Base-by-base conservation (phyloP, 2,888 invertebrate genomes). In the Stenchaetothrips biformis region DNA sequence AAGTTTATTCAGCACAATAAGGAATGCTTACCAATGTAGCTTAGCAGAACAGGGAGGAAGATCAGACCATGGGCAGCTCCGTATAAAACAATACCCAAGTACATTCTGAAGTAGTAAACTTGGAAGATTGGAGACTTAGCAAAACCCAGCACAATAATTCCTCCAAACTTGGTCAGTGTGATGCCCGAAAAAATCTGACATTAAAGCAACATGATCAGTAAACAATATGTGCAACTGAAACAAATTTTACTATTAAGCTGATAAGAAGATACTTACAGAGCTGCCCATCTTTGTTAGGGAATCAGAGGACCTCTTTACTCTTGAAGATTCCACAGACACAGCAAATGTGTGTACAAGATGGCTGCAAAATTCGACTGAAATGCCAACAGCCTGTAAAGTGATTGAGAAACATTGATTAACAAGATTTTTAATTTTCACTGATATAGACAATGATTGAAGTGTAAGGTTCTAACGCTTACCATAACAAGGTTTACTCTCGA, bases 281-380 rank as follows among this genome's bases (percentile, higher is more conserved):
- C 95, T 94, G 83, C 98, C 98, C 95, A 98, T 98, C 85, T 93
- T 92, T 18, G 94, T 91, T 48, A 99, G 89, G 1, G 97, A 92
- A 85, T 95, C 94, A 0, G 93, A 90, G 0, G 97, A 95, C 83
- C 98, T 90, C 81, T 91, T 90, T 48, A 93, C 90, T 83, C 95
- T 90, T 77, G 92, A 90, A 81, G 89, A 89, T 84, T 93, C 90
- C 80, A 93, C 90, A 79, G 95, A 95, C 80, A 93, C 89, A 0
- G 94, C 91, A 89, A 98, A 99, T 81, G 95, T 94, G 87, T 97
- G 95, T 82, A 97, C 97, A 84, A 99, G 90, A 89, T 99, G 99
- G 82, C 98, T 97, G 87, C 98, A 98, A 89, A 99, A 99, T 89
- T 99, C 99, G 74, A 99, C 99, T 21, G 97, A 94, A 83, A 99